Evolutionary conservation across 2,888 invertebrate species (phyloP).

Genomic region (Macrophya annulata): DNA sequence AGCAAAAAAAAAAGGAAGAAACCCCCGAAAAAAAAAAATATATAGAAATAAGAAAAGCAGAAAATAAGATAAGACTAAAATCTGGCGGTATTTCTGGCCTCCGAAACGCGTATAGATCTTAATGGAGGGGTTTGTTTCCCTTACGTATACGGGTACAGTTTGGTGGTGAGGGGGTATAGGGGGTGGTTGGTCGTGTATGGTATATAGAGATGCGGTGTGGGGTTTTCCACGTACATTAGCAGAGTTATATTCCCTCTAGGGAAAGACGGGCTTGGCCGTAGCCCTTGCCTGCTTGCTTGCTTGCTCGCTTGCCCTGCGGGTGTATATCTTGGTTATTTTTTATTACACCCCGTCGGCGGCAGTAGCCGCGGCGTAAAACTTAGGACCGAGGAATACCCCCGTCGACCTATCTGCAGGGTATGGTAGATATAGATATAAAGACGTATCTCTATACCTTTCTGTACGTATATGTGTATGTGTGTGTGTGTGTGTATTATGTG

Average conservation of each 20-base stretch:
- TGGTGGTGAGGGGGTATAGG: conserved; percentile 56
- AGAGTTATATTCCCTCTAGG: conserved; percentile 73
- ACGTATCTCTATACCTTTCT: too few species aligned
- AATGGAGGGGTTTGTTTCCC: conserved; percentile 64
- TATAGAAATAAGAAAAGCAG: conserved; percentile 8
- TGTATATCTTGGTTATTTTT: conserved; percentile 76
- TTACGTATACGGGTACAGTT: conserved; percentile 48
- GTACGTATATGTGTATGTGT: too few species aligned
- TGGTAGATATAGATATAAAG: neutral
- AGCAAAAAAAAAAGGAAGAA: neutral
- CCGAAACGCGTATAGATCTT: conserved; percentile 63
- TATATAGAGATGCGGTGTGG: conserved; percentile 58
- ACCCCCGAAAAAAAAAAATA: neutral
- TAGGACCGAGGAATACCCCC: conserved; percentile 12
- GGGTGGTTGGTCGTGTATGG: neutral
- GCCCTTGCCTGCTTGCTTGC: conserved; percentile 15
- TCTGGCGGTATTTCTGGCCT: conserved; percentile 28
- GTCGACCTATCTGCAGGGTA: neutral
- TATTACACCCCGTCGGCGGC: conserved; percentile 69
- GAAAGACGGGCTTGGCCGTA: conserved; percentile 61
- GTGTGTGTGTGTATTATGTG: too few species aligned
- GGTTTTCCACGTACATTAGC: conserved; percentile 72
- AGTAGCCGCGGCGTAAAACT: conserved; percentile 49
- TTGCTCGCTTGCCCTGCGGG: conserved; percentile 57
- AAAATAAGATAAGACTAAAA: conserved; percentile 33